These are phyloP conservation scores for Campoletis raptor DNA, from an alignment of 2,888 invertebrate genomes.

Conservation along the genomic window DNA sequence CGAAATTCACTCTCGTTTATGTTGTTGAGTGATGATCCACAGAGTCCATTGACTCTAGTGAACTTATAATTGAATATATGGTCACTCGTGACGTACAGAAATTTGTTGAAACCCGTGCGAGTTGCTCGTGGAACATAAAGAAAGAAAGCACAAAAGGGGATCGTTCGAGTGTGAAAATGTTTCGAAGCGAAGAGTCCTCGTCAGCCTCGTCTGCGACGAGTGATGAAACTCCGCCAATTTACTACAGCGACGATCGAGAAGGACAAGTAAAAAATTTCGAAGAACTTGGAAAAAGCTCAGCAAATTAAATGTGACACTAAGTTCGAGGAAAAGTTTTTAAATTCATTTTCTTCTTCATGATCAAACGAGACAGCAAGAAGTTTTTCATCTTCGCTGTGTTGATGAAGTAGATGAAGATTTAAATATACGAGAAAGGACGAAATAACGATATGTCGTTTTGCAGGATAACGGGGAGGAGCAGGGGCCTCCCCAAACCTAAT, in stretches of 20 bases:
- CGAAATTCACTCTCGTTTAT: slow-evolving; percentile 4
- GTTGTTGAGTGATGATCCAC: slow-evolving; percentile 6
- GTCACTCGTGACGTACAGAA: slow-evolving; percentile 25
- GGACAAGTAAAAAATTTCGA: slow-evolving; percentile 1
- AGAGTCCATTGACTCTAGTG: slow-evolving; percentile 39
- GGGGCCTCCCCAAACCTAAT: slow-evolving; percentile 92
- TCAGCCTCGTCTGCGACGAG: slow-evolving; percentile 42
- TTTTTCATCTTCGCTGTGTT: neutral
- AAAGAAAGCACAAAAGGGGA: slow-evolving; percentile 10
- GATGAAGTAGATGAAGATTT: slow-evolving; percentile 35
- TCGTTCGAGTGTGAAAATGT: slow-evolving; percentile 41
- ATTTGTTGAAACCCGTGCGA: slow-evolving; percentile 21
- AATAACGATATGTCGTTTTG: slow-evolving; percentile 89
- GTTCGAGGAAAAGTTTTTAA: neutral
- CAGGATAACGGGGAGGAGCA: slow-evolving; percentile 92
- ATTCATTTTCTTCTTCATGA: neutral
- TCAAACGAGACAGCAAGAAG: neutral
- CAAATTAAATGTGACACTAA: slow-evolving; percentile 7
- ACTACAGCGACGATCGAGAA: slow-evolving; percentile 22
- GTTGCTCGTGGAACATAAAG: neutral
- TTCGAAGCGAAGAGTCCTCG: slow-evolving; percentile 28
- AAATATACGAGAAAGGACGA: neutral
- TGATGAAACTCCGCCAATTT: slow-evolving; percentile 39
- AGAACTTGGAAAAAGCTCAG: slow-evolving; percentile 22
- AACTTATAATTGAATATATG: slow-evolving; percentile 32